Evolutionary conservation across 2,888 invertebrate genomes (phyloP).

Genomic region (Trileptium ribeirensis): DNA sequence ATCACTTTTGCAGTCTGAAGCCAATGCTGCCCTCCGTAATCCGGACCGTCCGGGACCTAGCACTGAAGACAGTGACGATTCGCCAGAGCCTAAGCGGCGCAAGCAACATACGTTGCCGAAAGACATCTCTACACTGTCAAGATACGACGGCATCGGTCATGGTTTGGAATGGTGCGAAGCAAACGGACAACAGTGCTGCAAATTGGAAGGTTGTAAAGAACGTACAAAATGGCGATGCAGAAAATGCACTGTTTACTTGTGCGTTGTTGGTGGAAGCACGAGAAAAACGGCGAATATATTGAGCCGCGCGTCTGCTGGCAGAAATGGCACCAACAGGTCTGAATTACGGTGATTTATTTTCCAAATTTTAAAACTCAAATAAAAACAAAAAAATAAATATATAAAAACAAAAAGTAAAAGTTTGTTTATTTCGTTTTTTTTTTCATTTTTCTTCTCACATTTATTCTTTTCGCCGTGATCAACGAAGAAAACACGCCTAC

Average conservation of each 20-base stretch:
- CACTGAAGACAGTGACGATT: not conserved
- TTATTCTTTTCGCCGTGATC: too few relatives aligned
- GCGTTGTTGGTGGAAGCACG: not conserved
- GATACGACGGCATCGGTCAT: not conserved
- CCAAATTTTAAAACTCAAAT: too few relatives aligned
- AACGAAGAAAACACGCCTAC: too few relatives aligned
- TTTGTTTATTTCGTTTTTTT: too few relatives aligned
- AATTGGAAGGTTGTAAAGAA: not conserved
- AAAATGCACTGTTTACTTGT: not conserved
- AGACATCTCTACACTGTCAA: not conserved
- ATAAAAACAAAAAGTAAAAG: too few relatives aligned
- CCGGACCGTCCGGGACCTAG: not conserved
- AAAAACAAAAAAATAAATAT: too few relatives aligned
- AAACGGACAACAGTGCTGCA: not conserved
- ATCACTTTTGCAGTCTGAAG: not conserved
- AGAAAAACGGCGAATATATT: not conserved
- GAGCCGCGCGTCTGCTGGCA: not conserved
- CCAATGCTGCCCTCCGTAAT: not conserved
- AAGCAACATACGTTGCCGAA: not conserved
- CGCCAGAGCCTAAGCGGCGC: not conserved
- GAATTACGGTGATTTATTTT: too few relatives aligned
- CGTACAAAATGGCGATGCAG: not conserved
- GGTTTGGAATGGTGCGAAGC: not conserved
- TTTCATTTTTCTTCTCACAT: too few relatives aligned
- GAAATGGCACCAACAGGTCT: too few relatives aligned